These are phyloP conservation scores for Lepidocolaptes lacrymiger DNA, from an alignment of 2,797 vertebrate genomes.

Conservation along the genomic window DNA sequence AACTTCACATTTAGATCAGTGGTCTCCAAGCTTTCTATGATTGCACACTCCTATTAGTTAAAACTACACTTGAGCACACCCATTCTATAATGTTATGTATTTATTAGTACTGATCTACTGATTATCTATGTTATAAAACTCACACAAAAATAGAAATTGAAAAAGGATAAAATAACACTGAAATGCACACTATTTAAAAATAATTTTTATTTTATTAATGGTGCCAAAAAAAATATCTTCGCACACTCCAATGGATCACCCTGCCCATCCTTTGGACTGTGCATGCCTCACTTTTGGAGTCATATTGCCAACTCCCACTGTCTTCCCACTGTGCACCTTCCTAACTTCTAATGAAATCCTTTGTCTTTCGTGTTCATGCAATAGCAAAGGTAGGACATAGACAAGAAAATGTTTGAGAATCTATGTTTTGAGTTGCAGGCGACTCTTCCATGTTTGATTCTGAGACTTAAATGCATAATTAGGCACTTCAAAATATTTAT, in stretches of 20 bases:
- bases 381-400: not conserved
- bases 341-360: not conserved
- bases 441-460: not conserved
- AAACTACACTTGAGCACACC: not conserved
- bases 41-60: not conserved
- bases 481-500: not conserved
- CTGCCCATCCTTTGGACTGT: not conserved
- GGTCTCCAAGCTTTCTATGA: not conserved
- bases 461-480: not conserved
- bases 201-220: not conserved
- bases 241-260: not conserved
- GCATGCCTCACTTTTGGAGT: not conserved
- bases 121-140: not conserved
- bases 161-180: not conserved
- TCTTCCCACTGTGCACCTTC: not conserved
- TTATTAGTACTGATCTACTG: not conserved
- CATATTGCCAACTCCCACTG: not conserved
- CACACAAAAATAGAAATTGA: not conserved
- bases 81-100: not conserved
- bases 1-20: not conserved
- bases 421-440: not conserved
- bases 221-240: not conserved
- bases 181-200: not conserved
- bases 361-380: not conserved
- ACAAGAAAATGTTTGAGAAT: not conserved